Evolutionary conservation across 2,113 vertebrate species (phyloP), one percentile per base, ranked within the genome.

Genomic region (Rattus rattus): DNA sequence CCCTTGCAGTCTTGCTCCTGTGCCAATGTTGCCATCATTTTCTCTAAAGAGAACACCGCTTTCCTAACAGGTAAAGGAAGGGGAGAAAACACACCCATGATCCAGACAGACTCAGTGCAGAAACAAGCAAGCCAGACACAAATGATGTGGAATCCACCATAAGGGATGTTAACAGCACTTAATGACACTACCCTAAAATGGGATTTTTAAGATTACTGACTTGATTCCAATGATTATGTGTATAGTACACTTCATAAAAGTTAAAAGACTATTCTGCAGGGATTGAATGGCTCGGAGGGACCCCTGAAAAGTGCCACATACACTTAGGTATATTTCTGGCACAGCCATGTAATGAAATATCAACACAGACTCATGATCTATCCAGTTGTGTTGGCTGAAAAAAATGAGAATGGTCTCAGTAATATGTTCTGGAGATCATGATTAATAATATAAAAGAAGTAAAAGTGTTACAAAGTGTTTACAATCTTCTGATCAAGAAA

Each of bases 121-220:
- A 86, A 30, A 39, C 2, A 63, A 11, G 30, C 89, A 93, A 22
- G 72, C 1, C 72, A 91, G 80, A 69, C 63, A 95, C 77, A 91
- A 73, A 59, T 94, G 47, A 95, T 69, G 33, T 86, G 93, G 47
- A 49, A 49, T 70, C 72, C 97, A 73, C 54, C 69, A 92, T 65
- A 16, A 20, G 59, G 52, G 85, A 96, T 63, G 81, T 92, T 92
- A 33, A 96, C 61, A 76, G 94, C n/a, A 95, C 89, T 61, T 10
- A 92, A 28, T 30, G 96, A 96, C 67, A 80, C 76, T 30, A 43
- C 90, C 86, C 91, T 92, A 72, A 95, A 91, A 90, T 70, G 73
- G 47, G 56, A 76, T 84, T 86, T 49, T 86, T 56, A 56, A 70
- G 39, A 39, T 73, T 89, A 39, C 59, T 94, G 67, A 65, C 76